Percentiles rank a stretch among this genome's conserved stretches.
phyloP scores from a whole-genome alignment of 2,113 vertebrate genomes.

The Mesoclemmys tuberculata region DNA sequence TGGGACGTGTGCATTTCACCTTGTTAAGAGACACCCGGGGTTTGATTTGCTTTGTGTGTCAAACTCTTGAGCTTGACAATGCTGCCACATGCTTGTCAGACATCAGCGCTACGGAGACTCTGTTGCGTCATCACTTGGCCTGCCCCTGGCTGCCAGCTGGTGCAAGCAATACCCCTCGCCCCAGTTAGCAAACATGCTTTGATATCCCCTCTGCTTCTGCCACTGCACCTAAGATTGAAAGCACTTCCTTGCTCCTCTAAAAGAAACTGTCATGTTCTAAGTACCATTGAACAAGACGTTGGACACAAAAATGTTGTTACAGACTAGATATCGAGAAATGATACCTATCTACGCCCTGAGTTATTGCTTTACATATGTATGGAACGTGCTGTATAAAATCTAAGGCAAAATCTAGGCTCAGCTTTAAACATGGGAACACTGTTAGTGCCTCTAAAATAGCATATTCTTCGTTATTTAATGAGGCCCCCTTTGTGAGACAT shows the following conservation, averaged over 20 bases:
- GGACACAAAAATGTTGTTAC: background rate
- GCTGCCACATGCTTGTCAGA: constrained; percentile 12
- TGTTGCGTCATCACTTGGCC: background rate
- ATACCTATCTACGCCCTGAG: background rate
- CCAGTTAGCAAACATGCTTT: background rate
- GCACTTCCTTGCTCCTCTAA: background rate
- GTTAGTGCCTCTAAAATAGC: background rate
- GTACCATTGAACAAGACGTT: background rate
- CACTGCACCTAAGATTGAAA: background rate
- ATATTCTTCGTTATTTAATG: background rate
- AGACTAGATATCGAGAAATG: background rate
- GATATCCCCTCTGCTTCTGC: background rate
- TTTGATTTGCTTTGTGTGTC: background rate
- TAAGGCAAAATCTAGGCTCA: background rate
- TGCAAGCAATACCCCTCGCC: background rate
- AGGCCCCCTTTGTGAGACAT: background rate
- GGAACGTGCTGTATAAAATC: background rate
- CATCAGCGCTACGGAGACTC: constrained; percentile 30
- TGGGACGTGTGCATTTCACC: background rate
- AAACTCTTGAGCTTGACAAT: background rate
- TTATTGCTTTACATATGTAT: background rate
- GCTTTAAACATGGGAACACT: fast-evolving
- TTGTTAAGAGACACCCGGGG: background rate
- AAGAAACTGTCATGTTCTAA: background rate
- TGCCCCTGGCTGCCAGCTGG: background rate